A percentile compares a stretch with the other conserved stretches of the same genome.
Evolutionary conservation across 2,797 vertebrate species (phyloP).

Genomic region (Meda fulgida): DNA sequence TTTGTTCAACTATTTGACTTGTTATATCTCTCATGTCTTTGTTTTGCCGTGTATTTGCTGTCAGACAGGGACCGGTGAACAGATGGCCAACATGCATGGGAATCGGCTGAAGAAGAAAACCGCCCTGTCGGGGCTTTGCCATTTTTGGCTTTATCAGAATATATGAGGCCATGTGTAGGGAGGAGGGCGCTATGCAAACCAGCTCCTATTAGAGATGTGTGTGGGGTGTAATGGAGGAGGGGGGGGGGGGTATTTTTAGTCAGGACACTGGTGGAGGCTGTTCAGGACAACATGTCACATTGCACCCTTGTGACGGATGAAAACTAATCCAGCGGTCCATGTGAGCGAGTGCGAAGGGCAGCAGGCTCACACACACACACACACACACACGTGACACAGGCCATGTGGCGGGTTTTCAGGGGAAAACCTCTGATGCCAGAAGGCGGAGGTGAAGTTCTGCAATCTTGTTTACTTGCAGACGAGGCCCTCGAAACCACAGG

Average conservation of each 20-base stretch:
- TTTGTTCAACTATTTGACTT: not conserved
- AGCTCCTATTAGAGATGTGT: not conserved
- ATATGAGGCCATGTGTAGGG: slow-evolving; percentile 18
- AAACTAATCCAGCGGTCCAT: slow-evolving; percentile 57
- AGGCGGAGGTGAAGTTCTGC: not conserved
- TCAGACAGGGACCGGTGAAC: not conserved
- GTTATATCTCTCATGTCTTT: not conserved
- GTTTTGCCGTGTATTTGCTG: not conserved
- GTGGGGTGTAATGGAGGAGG: slow-evolving; percentile 60
- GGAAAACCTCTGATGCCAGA: slow-evolving; percentile 42
- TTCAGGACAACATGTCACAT: slow-evolving; percentile 68
- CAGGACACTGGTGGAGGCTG: slow-evolving; percentile 32
- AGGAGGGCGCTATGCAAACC: not conserved
- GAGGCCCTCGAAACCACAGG: not conserved
- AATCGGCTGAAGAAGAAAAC: slow-evolving; percentile 3
- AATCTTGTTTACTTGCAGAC: not conserved
- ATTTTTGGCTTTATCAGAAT: slow-evolving; percentile 46
- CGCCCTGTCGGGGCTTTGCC: not conserved
- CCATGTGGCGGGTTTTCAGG: slow-evolving; percentile 35
- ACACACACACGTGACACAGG: slow-evolving; percentile 46
- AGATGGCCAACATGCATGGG: not conserved
- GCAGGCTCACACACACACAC: slow-evolving; percentile 35
- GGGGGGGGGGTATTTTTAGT: slow-evolving; percentile 56
- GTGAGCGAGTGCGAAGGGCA: slow-evolving; percentile 57
- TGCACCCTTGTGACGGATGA: slow-evolving; percentile 68